Evolutionary conservation across 2,888 invertebrate genomes (phyloP).

Genomic region (Polia nebulosa): DNA sequence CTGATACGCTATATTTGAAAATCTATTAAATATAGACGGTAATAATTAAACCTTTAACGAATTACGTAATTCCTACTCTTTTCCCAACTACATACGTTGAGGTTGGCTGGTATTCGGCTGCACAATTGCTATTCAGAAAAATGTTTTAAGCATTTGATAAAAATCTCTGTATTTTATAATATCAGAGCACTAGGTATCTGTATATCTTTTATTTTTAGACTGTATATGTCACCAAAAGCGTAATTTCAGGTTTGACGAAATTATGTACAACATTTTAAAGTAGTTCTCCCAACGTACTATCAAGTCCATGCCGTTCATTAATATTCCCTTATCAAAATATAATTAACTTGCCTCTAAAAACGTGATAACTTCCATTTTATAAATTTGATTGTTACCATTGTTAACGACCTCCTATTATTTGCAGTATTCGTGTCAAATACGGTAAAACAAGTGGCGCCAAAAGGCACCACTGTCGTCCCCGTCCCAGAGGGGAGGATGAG

Average conservation of each 20-base stretch:
- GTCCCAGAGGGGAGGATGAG: slow-evolving; percentile 91
- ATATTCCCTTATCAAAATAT: slow-evolving; percentile 17
- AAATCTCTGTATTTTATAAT: neutral
- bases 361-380: neutral
- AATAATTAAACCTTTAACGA: too few relatives aligned
- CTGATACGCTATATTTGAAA: too few relatives aligned
- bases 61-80: too few relatives aligned
- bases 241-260: neutral
- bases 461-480: slow-evolving; percentile 86
- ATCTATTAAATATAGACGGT: too few relatives aligned
- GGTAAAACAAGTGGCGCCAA: slow-evolving; percentile 78
- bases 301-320: slow-evolving; percentile 16
- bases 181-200: neutral
- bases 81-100: too few relatives aligned
- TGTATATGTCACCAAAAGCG: neutral
- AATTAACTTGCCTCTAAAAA: neutral
- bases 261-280: slow-evolving; percentile 1
- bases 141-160: too few relatives aligned
- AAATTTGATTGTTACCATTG: too few relatives aligned
- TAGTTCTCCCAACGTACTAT: neutral
- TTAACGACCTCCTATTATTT: slow-evolving; percentile 62
- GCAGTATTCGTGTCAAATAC: slow-evolving; percentile 83
- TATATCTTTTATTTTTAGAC: neutral
- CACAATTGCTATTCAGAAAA: too few relatives aligned
- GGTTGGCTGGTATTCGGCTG: too few relatives aligned